Percentiles rank a stretch among this genome's conserved stretches.
These are phyloP conservation scores for Miichthys miiuy DNA, from an alignment of 2,797 vertebrate species.

Conservation along the genomic window DNA sequence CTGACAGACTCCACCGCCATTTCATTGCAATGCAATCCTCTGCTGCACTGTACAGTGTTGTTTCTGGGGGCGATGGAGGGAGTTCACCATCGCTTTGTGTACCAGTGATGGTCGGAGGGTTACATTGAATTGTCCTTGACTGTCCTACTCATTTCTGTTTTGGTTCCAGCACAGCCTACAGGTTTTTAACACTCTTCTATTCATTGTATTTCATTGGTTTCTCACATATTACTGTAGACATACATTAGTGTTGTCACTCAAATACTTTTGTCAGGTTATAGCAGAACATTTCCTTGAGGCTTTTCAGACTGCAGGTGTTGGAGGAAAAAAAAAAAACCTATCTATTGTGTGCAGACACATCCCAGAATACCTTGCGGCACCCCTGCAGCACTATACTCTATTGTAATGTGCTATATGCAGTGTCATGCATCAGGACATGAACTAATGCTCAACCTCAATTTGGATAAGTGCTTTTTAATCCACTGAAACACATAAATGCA, in stretches of 20 bases:
- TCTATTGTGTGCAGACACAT: conserved; percentile 37
- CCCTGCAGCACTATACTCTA: conserved; percentile 40
- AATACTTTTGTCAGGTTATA: conserved; percentile 31
- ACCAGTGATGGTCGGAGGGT: conserved; percentile 28
- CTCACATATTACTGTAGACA: background rate
- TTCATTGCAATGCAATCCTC: conserved; percentile 29
- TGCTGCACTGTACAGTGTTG: conserved; percentile 1
- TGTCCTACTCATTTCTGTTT: conserved; percentile 23
- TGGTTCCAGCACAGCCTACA: conserved; percentile 31
- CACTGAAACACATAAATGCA: conserved; percentile 50
- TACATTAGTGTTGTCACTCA: background rate
- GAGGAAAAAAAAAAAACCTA: conserved; percentile 17
- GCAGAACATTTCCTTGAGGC: conserved; percentile 27
- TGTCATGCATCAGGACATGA: conserved; percentile 58
- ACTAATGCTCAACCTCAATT: conserved; percentile 63
- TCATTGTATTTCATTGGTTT: conserved; percentile 15
- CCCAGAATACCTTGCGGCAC: conserved; percentile 65
- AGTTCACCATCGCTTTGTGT: conserved; percentile 16
- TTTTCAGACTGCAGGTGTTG: conserved; percentile 53
- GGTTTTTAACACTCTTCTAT: conserved; percentile 21
- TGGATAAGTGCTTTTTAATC: conserved; percentile 74
- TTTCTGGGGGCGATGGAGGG: background rate
- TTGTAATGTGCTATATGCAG: conserved; percentile 46
- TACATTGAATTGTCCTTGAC: conserved; percentile 54
- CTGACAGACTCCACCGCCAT: conserved; percentile 11